These are phyloP conservation scores for Iguana delicatissima DNA, from an alignment of 2,797 vertebrate species.

Conservation along the genomic window DNA sequence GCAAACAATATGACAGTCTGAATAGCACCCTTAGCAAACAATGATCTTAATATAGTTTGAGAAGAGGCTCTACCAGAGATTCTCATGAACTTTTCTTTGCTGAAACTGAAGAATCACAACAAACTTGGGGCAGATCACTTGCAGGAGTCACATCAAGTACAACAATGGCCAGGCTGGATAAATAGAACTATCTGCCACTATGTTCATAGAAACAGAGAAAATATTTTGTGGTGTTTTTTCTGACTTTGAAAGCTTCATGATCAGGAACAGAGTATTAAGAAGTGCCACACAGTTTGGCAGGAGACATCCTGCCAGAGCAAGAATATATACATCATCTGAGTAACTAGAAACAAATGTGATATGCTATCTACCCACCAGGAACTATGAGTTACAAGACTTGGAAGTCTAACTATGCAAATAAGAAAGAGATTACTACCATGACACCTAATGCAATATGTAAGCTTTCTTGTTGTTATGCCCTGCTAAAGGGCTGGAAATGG, in stretches of 20 bases:
- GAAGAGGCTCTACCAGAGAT: not conserved
- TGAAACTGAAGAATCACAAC: not conserved
- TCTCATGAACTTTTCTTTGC: not conserved
- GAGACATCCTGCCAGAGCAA: not conserved
- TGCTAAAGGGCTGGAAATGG: too few species aligned
- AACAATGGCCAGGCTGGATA: not conserved
- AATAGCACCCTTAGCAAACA: not conserved
- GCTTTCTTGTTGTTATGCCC: too few species aligned
- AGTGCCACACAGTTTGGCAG: not conserved
- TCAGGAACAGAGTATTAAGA: not conserved
- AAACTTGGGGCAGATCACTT: not conserved
- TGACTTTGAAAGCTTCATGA: not conserved
- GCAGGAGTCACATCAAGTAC: not conserved
- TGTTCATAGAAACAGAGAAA: not conserved
- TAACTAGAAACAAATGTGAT: too few species aligned
- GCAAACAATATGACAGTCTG: slow-evolving; percentile 44
- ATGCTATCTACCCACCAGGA: too few species aligned
- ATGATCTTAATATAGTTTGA: slow-evolving; percentile 41
- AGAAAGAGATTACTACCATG: too few species aligned
- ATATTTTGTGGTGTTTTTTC: not conserved
- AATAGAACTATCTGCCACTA: not conserved
- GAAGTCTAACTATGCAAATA: too few species aligned
- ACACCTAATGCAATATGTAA: too few species aligned
- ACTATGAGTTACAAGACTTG: too few species aligned
- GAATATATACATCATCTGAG: not conserved